Percentiles rank a stretch among this genome's conserved stretches.
phyloP scores from a whole-genome alignment of 2,888 invertebrate species.

The Venustoraphidia nigricollis region DNA sequence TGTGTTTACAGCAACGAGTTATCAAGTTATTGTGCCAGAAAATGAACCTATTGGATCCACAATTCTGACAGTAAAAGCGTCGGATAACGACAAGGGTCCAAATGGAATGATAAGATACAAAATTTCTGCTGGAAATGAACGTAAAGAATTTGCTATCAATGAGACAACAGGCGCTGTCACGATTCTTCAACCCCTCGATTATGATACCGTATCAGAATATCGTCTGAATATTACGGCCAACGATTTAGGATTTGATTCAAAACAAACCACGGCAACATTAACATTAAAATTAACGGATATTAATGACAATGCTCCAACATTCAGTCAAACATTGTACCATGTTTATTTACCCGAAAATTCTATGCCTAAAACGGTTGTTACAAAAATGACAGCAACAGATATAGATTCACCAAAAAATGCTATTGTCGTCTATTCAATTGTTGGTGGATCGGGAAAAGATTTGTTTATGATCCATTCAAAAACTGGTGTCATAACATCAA shows the following conservation, averaged over 20 bases:
- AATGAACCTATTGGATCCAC: slow-evolving; percentile 76
- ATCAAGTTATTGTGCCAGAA: slow-evolving; percentile 83
- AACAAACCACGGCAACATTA: slow-evolving; percentile 60
- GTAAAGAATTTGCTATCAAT: slow-evolving; percentile 67
- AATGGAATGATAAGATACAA: slow-evolving; percentile 78
- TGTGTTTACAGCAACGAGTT: slow-evolving; percentile 66
- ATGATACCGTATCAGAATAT: slow-evolving; percentile 72
- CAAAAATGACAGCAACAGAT: slow-evolving; percentile 61
- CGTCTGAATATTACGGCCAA: slow-evolving; percentile 73
- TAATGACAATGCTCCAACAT: slow-evolving; percentile 82
- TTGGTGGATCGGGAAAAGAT: slow-evolving; percentile 57
- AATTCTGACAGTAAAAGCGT: slow-evolving; percentile 70
- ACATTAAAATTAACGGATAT: slow-evolving; percentile 82
- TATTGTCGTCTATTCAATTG: slow-evolving; percentile 66
- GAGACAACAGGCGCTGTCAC: slow-evolving; percentile 62
- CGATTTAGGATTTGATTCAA: slow-evolving; percentile 71
- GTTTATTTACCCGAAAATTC: slow-evolving; percentile 75
- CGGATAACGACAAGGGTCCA: slow-evolving; percentile 73
- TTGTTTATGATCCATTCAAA: slow-evolving; percentile 62
- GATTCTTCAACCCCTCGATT: slow-evolving; percentile 69
- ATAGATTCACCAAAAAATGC: slow-evolving; percentile 80
- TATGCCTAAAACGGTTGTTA: slow-evolving; percentile 57
- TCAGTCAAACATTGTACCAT: slow-evolving; percentile 61
- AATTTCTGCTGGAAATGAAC: slow-evolving; percentile 70
- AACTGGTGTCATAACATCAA: slow-evolving; percentile 61